phyloP scores from a whole-genome alignment of 1,140 invertebrate species.

The Tetragonula clypearis region DNA sequence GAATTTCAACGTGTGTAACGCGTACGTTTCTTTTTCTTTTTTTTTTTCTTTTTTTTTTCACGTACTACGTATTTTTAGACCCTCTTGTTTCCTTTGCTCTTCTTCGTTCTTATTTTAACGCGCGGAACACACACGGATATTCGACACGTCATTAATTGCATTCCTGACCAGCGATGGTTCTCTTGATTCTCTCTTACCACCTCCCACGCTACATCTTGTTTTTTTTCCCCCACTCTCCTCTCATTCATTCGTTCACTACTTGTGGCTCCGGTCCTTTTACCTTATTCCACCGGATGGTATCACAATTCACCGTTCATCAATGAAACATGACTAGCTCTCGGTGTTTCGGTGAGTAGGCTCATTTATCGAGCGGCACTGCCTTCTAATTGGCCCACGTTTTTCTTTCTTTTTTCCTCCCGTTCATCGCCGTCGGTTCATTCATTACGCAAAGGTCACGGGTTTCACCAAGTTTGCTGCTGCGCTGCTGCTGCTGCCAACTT shows the following conservation, averaged over 20 bases:
- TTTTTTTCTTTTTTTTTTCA: neutral
- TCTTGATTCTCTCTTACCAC: constrained; percentile 13
- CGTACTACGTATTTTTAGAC: neutral
- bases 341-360: constrained; percentile 45
- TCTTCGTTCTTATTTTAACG: neutral
- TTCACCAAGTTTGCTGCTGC: constrained; percentile 15
- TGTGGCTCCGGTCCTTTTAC: constrained; percentile 17
- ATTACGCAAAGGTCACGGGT: constrained; percentile 42
- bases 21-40: neutral
- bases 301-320: constrained; percentile 43
- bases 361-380: constrained; percentile 36
- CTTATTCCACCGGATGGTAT: constrained; percentile 42
- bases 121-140: neutral
- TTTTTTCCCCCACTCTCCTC: neutral
- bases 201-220: constrained; percentile 32
- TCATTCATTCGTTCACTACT: neutral
- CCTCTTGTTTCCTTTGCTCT: neutral
- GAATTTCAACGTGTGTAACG: neutral
- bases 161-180: too few species aligned
- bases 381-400: constrained; percentile 38
- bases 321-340: constrained; percentile 49
- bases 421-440: constrained; percentile 30
- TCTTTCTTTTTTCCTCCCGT: constrained; percentile 17
- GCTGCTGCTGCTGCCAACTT: neutral
- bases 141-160: constrained; percentile 17